A percentile compares a stretch with the other conserved stretches of the same genome.
Evolutionary conservation across 2,113 vertebrate species (phyloP).

Genomic region (Boleophthalmus pectinirostris): DNA sequence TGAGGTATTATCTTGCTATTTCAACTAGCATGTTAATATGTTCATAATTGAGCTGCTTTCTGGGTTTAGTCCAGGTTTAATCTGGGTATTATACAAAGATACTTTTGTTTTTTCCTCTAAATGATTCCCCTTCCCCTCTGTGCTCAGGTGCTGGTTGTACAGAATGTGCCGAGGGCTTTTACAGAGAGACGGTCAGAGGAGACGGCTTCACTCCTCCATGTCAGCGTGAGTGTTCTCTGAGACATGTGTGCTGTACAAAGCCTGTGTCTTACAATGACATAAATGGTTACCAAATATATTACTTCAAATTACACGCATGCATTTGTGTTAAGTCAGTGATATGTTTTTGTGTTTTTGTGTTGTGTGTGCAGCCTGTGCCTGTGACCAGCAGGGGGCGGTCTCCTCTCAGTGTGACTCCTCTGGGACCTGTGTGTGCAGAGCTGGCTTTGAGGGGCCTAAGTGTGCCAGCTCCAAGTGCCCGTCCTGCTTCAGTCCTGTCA

Average conservation of each 20-base stretch:
- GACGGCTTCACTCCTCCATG: slow-evolving; percentile 72
- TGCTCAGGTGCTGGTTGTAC: slow-evolving; percentile 82
- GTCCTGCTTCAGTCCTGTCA: slow-evolving; percentile 84
- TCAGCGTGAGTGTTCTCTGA: slow-evolving; percentile 32
- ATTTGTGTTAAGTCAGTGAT: too few species aligned
- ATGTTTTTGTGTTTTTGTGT: background rate
- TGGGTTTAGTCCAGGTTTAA: background rate
- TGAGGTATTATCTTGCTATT: too few species aligned
- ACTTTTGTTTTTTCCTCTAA: too few species aligned
- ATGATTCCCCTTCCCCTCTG: background rate
- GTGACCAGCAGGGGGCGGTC: slow-evolving; percentile 72
- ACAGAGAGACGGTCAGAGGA: slow-evolving; percentile 79
- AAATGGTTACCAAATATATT: too few species aligned
- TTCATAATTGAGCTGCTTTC: too few species aligned
- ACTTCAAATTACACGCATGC: too few species aligned
- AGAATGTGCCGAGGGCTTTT: slow-evolving; percentile 85
- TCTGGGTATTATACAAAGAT: background rate
- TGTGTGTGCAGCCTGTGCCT: slow-evolving; percentile 81
- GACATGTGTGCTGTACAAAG: too few species aligned
- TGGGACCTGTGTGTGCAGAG: slow-evolving; percentile 85
- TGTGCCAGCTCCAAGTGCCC: slow-evolving; percentile 84
- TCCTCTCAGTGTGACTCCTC: slow-evolving; percentile 72
- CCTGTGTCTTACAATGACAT: too few species aligned
- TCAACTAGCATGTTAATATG: too few species aligned
- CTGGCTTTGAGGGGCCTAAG: slow-evolving; percentile 80